Percentiles rank a stretch among this genome's conserved stretches.
Evolutionary conservation across 2,113 vertebrate genomes (phyloP).

Genomic region (Fulica atra): DNA sequence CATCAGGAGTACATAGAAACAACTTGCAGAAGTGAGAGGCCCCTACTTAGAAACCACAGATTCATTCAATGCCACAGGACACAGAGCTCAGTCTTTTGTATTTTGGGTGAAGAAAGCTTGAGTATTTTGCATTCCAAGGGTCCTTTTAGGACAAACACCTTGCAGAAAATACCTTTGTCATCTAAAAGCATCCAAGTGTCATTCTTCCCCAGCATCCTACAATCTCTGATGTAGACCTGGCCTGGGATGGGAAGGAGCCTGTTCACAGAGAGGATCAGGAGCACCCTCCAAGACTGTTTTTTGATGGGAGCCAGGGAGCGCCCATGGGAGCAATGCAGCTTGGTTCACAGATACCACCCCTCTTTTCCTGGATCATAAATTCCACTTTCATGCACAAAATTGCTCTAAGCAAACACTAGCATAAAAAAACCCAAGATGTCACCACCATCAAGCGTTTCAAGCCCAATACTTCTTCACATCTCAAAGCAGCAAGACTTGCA

Average conservation of each 20-base stretch:
- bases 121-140: background rate
- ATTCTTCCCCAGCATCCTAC: background rate
- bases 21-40: background rate
- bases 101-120: background rate
- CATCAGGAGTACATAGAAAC: background rate
- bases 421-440: background rate
- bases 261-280: background rate
- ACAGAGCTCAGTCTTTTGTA: background rate
- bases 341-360: background rate
- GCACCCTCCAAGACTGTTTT: background rate
- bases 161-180: background rate
- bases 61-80: background rate
- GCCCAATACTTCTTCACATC: background rate
- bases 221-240: background rate
- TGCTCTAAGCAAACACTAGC: background rate
- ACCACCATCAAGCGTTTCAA: constrained; percentile 50
- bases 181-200: background rate
- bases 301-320: accelerated
- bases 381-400: background rate
- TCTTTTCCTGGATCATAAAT: background rate
- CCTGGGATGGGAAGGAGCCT: background rate
- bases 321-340: background rate
- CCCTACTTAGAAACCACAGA: background rate
- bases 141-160: background rate
- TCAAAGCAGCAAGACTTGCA: constrained; percentile 48